These are phyloP conservation scores for Ictidomys tridecemlineatus DNA, from an alignment of 2,113 vertebrate species.

Conservation along the genomic window DNA sequence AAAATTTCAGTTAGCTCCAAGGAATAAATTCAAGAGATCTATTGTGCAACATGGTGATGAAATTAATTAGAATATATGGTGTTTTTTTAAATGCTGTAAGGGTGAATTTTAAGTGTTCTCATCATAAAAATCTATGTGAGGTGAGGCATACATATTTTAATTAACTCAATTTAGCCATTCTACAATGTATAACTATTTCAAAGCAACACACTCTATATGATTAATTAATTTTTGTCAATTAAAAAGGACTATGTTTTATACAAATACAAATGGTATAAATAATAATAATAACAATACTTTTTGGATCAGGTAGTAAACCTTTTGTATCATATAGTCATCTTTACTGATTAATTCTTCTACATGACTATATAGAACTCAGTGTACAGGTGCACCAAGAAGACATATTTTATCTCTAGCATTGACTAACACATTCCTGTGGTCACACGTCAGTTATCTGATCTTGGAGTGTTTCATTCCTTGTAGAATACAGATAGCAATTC, in stretches of 20 bases:
- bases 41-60: not conserved
- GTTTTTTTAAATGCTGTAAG: not conserved
- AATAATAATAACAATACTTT: slow-evolving; percentile 2
- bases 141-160: not conserved
- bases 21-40: not conserved
- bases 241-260: not conserved
- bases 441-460: slow-evolving; percentile 36
- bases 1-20: not conserved
- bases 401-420: slow-evolving; percentile 13
- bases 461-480: not conserved
- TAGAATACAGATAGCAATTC: not conserved
- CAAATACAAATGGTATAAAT: not conserved
- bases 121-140: not conserved
- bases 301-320: not conserved
- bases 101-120: not conserved
- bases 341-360: slow-evolving; percentile 29
- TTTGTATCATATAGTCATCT: not conserved
- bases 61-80: not conserved
- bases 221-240: not conserved
- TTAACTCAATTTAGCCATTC: not conserved
- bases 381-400: not conserved
- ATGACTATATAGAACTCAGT: not conserved
- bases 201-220: not conserved
- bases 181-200: not conserved
- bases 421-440: slow-evolving; percentile 21